Base-by-base conservation (phyloP, 2,888 invertebrate genomes). In the Mystacides longicornis region DNA sequence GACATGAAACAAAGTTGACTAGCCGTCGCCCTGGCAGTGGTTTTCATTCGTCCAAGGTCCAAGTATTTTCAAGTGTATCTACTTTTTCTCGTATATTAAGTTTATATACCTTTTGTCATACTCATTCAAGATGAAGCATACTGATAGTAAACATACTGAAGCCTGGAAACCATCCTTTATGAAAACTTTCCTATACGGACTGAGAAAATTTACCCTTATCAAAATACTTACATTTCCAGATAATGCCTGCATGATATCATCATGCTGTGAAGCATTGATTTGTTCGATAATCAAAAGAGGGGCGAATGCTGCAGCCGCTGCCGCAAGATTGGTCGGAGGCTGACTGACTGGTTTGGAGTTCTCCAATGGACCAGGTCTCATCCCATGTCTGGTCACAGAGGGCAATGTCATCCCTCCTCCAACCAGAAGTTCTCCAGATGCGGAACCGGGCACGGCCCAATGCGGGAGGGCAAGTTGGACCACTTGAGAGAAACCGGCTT, bases 401-500 rank as follows among this genome's bases (percentile, higher is more conserved):
- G 56, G 58, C 1, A 83, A 70, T 43, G 81, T 80, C 11, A 84
- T 71, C 46, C 84, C 84, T 3, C 83, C 83, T 37, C 82, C 77
- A 1, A 84, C 77, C 0, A 81, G 68, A 0, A 84, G 71, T 1
- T 79, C 77, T 0, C 84, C 84, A 57, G 78, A 76, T 52, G 83
- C 83, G 0, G 83, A 82, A 0, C 83, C 83, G 1, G 84, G 83
- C 0, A 84, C 81, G 1, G 83, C 81, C 2, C 81, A 81, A 52
- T 78, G 78, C 1, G 83, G 83, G 1, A 83, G 74, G 59, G 82
- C 81, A 1, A 84, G 72, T 64, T 83, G 83, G 0, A 84, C 68
- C 0, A 84, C 83, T 74, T 84, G 83, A 0, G 83, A 83, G 66
- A 82, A 84, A 1, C 84, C 84, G 0, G 83, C 82, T 68, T 84